Conservation (phyloP, 2,888 invertebrate species). For the Hypomecis atomaria region DNA sequence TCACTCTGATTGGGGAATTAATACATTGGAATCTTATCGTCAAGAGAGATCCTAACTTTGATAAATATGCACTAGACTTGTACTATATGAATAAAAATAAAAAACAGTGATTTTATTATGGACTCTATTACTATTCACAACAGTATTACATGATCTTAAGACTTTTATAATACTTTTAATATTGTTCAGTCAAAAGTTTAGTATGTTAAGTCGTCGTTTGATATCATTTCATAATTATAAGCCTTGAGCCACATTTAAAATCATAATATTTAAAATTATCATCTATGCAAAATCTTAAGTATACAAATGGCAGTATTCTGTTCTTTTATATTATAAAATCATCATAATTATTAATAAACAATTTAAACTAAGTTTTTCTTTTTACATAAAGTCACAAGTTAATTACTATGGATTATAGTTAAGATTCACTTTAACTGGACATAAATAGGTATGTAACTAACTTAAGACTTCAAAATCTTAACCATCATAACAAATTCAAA, state of each 20-base stretch:
- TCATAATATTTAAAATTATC: slow-evolving; percentile 10
- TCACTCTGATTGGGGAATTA: slow-evolving; percentile 85
- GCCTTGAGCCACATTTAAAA: slow-evolving; percentile 10
- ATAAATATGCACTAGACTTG: slow-evolving; percentile 86
- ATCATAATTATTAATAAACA: not conserved
- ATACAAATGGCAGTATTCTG: slow-evolving; percentile 1
- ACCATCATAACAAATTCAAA: no score
- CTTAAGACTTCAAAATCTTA: no score
- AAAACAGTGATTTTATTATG: slow-evolving; percentile 51
- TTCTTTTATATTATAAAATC: not conserved
- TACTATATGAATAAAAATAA: slow-evolving; percentile 81
- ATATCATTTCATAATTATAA: slow-evolving; percentile 26
- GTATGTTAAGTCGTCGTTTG: slow-evolving; percentile 21
- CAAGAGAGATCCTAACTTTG: slow-evolving; percentile 87
- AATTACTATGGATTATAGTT: not conserved
- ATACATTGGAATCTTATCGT: slow-evolving; percentile 88
- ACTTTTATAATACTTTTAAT: slow-evolving; percentile 54
- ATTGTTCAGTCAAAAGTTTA: slow-evolving; percentile 50
- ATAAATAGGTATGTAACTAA: no score
- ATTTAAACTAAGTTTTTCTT: not conserved
- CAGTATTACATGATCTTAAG: slow-evolving; percentile 49
- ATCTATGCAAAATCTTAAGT: not conserved
- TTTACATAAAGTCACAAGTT: not conserved
- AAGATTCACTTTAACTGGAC: no score
- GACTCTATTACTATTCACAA: slow-evolving; percentile 48